phyloP scores from a whole-genome alignment of 2,888 invertebrate species.

The Malthinus seriepunctatus region DNA sequence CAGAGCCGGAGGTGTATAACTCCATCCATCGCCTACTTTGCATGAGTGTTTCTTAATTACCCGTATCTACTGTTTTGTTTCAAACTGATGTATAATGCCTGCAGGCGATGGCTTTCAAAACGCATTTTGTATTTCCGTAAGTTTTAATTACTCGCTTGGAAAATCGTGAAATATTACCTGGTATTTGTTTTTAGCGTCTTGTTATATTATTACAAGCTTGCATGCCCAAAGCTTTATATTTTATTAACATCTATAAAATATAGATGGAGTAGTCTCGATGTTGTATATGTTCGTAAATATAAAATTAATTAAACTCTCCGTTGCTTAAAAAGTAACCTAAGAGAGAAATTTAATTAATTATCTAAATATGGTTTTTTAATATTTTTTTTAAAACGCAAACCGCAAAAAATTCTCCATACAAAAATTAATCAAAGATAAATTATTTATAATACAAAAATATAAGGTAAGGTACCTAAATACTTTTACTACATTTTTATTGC shows the following conservation, averaged over 20 bases:
- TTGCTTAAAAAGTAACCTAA: conserved; percentile 5
- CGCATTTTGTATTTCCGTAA: conserved; percentile 31
- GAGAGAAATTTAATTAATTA: conserved; percentile 6
- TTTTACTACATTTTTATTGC: conserved; percentile 49
- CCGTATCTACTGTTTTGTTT: conserved; percentile 31
- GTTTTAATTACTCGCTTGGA: conserved; percentile 31
- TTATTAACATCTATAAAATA: conserved; percentile 28
- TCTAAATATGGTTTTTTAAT: not conserved
- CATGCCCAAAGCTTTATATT: conserved; percentile 27
- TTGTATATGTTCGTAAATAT: conserved; percentile 18
- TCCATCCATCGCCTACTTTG: conserved; percentile 31
- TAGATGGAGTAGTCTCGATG: conserved; percentile 22
- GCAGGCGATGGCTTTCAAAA: conserved; percentile 30
- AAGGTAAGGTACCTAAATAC: conserved; percentile 35
- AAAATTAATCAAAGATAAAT: conserved; percentile 5
- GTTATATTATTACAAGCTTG: conserved; percentile 30
- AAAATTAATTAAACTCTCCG: conserved; percentile 25
- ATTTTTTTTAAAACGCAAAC: not conserved
- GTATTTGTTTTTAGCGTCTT: conserved; percentile 30
- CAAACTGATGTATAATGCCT: conserved; percentile 29
- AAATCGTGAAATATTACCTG: conserved; percentile 30
- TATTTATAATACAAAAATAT: conserved; percentile 1
- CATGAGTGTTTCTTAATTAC: conserved; percentile 32
- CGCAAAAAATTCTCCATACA: not conserved
- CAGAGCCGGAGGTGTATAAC: conserved; percentile 31